phyloP scores from a whole-genome alignment of 2,113 vertebrate genomes.

The Mustelus asterias region DNA sequence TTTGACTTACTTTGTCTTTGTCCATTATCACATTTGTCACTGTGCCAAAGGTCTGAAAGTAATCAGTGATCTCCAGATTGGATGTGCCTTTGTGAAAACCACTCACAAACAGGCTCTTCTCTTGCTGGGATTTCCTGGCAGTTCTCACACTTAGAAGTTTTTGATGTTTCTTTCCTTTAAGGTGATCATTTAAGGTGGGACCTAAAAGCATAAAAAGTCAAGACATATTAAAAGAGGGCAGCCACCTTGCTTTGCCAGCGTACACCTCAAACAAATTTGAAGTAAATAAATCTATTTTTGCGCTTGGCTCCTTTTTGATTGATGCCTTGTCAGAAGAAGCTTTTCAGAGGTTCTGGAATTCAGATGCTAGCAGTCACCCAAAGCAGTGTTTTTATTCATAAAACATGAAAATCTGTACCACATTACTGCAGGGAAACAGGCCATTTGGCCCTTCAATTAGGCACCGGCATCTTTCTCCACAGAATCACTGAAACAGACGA shows the following conservation, averaged over 20 bases:
- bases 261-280: neutral
- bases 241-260: neutral
- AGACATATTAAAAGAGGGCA: neutral
- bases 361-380: neutral
- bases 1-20: conserved; percentile 71
- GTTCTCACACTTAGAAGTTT: conserved; percentile 61
- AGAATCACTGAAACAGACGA: neutral
- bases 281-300: neutral
- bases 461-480: too few species aligned
- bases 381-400: neutral
- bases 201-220: conserved; percentile 48
- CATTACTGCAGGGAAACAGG: neutral
- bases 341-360: neutral
- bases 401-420: neutral
- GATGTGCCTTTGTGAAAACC: conserved; percentile 67
- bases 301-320: neutral
- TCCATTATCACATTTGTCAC: conserved; percentile 78
- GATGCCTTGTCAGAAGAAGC: neutral
- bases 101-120: conserved; percentile 79
- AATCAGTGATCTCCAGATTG: conserved; percentile 58
- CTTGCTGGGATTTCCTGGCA: conserved; percentile 65
- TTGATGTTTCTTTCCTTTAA: conserved; percentile 72
- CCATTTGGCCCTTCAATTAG: neutral
- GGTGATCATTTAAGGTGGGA: conserved; percentile 67
- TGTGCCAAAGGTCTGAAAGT: conserved; percentile 70